phyloP scores from a whole-genome alignment of 2,797 vertebrate genomes.

The Amphiprion clarkii region DNA sequence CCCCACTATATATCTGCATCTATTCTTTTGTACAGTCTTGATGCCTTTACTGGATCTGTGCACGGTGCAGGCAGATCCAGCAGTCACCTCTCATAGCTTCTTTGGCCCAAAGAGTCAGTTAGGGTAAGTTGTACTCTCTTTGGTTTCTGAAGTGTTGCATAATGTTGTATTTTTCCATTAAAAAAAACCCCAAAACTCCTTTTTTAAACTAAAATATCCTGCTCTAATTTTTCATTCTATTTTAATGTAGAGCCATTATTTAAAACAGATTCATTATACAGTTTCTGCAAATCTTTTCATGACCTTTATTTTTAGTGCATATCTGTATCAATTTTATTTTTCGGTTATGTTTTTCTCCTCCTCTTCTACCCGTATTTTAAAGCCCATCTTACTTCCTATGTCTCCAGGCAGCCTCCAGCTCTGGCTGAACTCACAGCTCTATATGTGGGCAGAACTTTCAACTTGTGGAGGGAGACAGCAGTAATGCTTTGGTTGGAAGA shows the following conservation, averaged over 20 bases:
- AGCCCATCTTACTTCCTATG: neutral
- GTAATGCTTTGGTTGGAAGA: constrained; percentile 95
- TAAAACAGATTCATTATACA: neutral
- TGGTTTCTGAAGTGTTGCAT: neutral
- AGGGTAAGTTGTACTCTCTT: constrained; percentile 83
- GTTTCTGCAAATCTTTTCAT: neutral
- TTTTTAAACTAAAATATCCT: neutral
- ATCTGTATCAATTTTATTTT: neutral
- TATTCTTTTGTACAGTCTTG: constrained; percentile 84
- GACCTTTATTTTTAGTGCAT: neutral
- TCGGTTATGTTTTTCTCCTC: neutral
- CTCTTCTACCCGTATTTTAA: neutral
- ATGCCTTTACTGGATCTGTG: constrained; percentile 93
- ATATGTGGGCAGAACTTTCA: constrained; percentile 90
- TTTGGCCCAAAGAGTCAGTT: constrained; percentile 92
- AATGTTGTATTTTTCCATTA: neutral
- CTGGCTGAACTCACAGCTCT: constrained; percentile 91
- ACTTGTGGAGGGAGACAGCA: constrained; percentile 91
- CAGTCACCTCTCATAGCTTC: constrained; percentile 89
- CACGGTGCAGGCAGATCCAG: constrained; percentile 90
- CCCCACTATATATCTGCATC: neutral
- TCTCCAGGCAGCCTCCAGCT: constrained; percentile 89
- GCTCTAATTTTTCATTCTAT: neutral
- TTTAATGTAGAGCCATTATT: neutral
- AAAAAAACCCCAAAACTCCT: neutral